These are phyloP conservation scores for Phaethon lepturus DNA, from an alignment of 2,113 vertebrate species.

Conservation along the genomic window DNA sequence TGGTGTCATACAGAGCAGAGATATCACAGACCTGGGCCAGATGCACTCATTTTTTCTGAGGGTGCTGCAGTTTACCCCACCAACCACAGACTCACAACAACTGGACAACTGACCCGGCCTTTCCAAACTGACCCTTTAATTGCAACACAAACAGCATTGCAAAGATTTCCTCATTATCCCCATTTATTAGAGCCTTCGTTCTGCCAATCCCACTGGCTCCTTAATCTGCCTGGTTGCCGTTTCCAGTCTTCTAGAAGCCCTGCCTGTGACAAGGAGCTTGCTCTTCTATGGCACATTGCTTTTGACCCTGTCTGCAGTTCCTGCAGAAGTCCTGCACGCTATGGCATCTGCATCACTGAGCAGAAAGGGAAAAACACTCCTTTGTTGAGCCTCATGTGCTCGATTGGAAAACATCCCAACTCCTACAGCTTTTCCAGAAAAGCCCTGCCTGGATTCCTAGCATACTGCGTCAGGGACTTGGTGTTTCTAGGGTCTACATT, in stretches of 20 bases:
- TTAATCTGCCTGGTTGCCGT: not conserved
- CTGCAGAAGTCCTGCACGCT: not conserved
- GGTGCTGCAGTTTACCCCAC: not conserved
- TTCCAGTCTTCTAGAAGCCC: not conserved
- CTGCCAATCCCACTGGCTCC: not conserved
- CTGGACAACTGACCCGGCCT: not conserved
- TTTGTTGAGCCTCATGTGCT: conserved; percentile 68
- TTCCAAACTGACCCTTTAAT: not conserved
- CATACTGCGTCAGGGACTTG: conserved; percentile 13
- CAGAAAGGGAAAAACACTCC: conserved; percentile 51
- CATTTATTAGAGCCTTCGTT: not conserved
- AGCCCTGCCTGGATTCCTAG: conserved; percentile 70
- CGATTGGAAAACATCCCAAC: conserved; percentile 61
- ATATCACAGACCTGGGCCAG: not conserved
- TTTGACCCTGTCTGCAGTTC: not conserved
- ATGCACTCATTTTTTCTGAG: not conserved
- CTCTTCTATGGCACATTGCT: not conserved
- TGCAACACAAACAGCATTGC: not conserved
- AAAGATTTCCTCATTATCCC: not conserved
- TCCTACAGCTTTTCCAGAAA: conserved; percentile 69
- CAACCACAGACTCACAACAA: not conserved
- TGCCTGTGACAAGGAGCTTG: not conserved
- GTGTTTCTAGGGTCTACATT: conserved; percentile 6
- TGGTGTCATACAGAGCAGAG: not conserved
- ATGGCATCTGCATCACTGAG: conserved; percentile 29